Evolutionary conservation across 2,797 vertebrate species (phyloP), one percentile per base, ranked within the genome.

Genomic region (Acanthurus lineatus): DNA sequence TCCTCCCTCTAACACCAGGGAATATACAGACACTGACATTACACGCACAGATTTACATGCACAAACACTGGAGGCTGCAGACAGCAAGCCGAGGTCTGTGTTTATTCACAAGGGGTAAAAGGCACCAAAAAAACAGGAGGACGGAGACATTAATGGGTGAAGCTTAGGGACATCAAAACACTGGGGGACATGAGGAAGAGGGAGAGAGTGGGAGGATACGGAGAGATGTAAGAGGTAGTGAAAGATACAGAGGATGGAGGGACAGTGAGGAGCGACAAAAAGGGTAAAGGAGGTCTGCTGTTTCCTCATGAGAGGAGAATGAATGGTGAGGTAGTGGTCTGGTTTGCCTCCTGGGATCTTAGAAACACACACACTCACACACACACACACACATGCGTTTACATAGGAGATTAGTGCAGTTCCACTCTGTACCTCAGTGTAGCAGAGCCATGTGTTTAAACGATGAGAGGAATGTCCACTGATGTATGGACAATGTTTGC

Each of bases 381-480:
- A 79, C 72, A 69, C 56, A 73, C 74, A 81, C 67, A 66, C 58
- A 42, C 62, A 65, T 49, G 58, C 63, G 25, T 47, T 47, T 54
- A 69, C 66, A 65, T 69, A 84, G 78, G 71, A 90, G 89, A 92
- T 89, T 90, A 89, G 83, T 77, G 71, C 74, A 60, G 89, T 83
- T 93, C 86, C 83, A 89, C 76, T 84, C 88, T 60, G 89, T 91
- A 81, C 89, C 86, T 84, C 81, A 53, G 76, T 0, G 54, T 69
- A 78, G 64, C 83, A 81, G 83, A 65, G 78, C 85, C 81, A 79
- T 56, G 84, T 85, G 88, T 88, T 83, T 85, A 89, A 92, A 92
- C 82, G 16, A 87, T 74, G 72, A 83, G 77, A 85, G 71, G 85
- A 86, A 88, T 90, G 85, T 61, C 66, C 57, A n/a, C 71, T 76